Base-by-base conservation (phyloP, 2,113 vertebrate genomes). In the Pseudopipra pipra region DNA sequence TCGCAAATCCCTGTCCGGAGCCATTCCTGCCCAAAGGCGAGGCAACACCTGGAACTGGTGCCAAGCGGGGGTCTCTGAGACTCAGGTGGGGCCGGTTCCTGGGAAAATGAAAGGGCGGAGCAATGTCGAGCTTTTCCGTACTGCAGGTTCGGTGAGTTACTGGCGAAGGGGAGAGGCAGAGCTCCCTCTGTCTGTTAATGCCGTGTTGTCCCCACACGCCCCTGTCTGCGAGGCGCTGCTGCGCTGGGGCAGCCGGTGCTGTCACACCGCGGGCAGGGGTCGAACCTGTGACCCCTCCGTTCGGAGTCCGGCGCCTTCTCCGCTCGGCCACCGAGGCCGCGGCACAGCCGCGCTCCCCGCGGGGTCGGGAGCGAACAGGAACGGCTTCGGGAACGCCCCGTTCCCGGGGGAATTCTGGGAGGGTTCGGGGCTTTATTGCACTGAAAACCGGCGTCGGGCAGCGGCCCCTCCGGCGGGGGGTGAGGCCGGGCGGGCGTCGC, bases 211-310 rank as follows among this genome's bases (percentile, higher is more conserved):
- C 20, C 11, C 19, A 5, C 23, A 1, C 4, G 5, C 3, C 11
- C 8, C 2, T 6, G 5, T 8, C 3, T 11, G 19, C 7, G 9
- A 6, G 2, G 8, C 1, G 1, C 8, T 5, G 31, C 25, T 12
- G 14, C 3, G 2, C 47, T 6, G 23, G 12, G 23, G 22, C 22
- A 24, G 47, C 23, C 12, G 47, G 12, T 25, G 14, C 51, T 16
- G 51, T 6, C 14, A 10, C 51, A 27, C 8, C 35, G 22, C 35
- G 14, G 87, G 83, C 62, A 94, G 95, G 96, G 96, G 90, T 98
- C 96, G 97, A 98, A 97, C 97, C 97, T 90, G 89, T 95, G 94
- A 95, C 96, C 92, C 95, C 97, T 96, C 93, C 88, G 88, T 97
- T 96, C 94, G 94, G 86, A 93, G 91, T 94, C 85, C 91, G 78